Evolutionary conservation across 2,888 invertebrate genomes (phyloP).

Genomic region (Catocala sponsa): DNA sequence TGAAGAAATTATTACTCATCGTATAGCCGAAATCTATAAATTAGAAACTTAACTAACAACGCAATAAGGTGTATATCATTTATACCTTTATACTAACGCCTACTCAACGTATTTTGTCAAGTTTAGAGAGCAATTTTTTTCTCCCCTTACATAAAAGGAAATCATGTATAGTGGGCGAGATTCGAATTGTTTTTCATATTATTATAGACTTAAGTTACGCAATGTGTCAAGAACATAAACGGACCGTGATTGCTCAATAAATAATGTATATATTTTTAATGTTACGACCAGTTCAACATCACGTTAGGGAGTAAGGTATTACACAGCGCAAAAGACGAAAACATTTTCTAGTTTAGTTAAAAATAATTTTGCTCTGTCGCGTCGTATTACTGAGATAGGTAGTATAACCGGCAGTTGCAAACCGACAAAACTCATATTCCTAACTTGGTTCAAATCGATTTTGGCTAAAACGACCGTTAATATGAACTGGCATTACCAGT

Average conservation of each 20-base stretch:
- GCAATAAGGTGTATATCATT: slow-evolving; percentile 16
- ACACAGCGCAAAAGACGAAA: no score
- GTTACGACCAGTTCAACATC: neutral
- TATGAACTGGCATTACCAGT: no score
- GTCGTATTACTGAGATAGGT: no score
- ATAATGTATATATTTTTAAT: neutral
- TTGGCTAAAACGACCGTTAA: no score
- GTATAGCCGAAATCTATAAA: slow-evolving; percentile 1
- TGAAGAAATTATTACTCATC: slow-evolving; percentile 1
- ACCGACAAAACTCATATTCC: no score
- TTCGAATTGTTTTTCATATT: slow-evolving; percentile 55
- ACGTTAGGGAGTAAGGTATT: neutral
- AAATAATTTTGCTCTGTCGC: no score
- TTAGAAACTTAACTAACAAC: slow-evolving; percentile 18
- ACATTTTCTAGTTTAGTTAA: no score
- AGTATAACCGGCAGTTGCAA: no score
- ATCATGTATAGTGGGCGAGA: slow-evolving; percentile 63
- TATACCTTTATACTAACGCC: slow-evolving; percentile 30
- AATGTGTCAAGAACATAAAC: slow-evolving; percentile 42
- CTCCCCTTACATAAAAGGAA: slow-evolving; percentile 62
- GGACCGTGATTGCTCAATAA: slow-evolving; percentile 26
- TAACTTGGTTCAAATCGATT: no score
- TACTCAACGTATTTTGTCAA: slow-evolving; percentile 56
- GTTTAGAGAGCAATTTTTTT: slow-evolving; percentile 61
- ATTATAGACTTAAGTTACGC: slow-evolving; percentile 52